Evolutionary conservation across 2,888 invertebrate species (phyloP).

Genomic region (Plebejus anna): DNA sequence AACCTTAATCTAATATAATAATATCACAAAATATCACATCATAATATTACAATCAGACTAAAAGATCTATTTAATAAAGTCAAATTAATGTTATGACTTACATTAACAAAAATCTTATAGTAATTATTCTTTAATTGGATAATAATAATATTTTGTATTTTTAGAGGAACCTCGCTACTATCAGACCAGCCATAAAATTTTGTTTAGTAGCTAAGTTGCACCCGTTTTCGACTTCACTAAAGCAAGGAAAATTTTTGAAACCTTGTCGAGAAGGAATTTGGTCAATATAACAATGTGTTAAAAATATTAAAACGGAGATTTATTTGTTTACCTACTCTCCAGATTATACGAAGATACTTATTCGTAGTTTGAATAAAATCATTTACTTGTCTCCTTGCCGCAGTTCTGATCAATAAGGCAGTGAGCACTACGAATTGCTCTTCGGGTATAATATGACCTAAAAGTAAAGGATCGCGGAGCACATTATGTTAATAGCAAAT

Average conservation of each 20-base stretch:
- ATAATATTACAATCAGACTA: slow-evolving; percentile 54
- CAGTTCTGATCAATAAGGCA: background rate
- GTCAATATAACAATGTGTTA: too few species aligned
- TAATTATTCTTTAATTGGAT: background rate
- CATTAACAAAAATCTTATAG: background rate
- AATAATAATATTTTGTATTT: background rate
- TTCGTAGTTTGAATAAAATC: background rate
- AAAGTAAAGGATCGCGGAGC: background rate
- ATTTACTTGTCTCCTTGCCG: background rate
- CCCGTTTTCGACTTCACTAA: background rate
- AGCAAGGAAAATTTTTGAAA: background rate
- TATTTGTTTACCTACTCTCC: too few species aligned
- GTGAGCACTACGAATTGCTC: background rate
- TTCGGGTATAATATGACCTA: background rate
- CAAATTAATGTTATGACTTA: background rate
- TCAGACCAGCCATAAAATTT: too few species aligned
- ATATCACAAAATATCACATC: slow-evolving; percentile 68
- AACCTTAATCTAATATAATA: slow-evolving; percentile 46
- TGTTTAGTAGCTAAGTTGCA: background rate
- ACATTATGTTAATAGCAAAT: background rate
- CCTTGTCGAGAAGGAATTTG: background rate
- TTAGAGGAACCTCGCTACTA: background rate
- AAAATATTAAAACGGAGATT: too few species aligned
- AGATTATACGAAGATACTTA: too few species aligned
- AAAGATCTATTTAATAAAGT: slow-evolving; percentile 34